Evolutionary conservation across 1,140 invertebrate genomes (phyloP).

Genomic region (Drosophila murphyi): DNA sequence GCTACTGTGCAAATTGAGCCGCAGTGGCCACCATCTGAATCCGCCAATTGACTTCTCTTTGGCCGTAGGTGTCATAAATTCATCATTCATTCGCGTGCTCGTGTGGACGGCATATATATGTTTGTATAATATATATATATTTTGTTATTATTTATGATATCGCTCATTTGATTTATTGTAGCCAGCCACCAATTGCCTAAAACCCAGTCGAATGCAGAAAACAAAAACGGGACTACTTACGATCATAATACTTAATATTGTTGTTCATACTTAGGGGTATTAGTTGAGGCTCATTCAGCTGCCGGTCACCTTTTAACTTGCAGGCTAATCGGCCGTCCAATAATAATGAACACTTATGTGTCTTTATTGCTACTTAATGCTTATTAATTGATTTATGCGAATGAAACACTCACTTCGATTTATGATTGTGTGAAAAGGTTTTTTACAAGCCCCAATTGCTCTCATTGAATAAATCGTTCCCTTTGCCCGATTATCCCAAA

Average conservation of each 20-base stretch:
- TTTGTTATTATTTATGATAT: conserved; percentile 43
- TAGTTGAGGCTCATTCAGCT: neutral
- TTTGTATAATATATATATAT: neutral
- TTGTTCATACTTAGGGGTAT: conserved; percentile 4
- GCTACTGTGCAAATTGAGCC: conserved; percentile 60
- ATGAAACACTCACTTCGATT: conserved; percentile 58
- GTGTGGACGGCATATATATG: conserved; percentile 35
- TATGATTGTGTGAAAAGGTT: conserved; percentile 77
- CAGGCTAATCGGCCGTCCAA: conserved; percentile 29
- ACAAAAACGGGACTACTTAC: conserved; percentile 8
- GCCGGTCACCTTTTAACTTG: conserved; percentile 59
- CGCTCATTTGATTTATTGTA: conserved; percentile 68
- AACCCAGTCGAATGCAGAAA: conserved; percentile 27
- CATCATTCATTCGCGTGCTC: conserved; percentile 65
- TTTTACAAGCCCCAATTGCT: conserved; percentile 43
- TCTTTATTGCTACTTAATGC: conserved; percentile 55
- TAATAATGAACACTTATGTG: conserved; percentile 22
- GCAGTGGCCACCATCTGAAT: conserved; percentile 47
- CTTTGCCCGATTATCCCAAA: neutral
- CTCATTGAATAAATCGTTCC: conserved; percentile 1
- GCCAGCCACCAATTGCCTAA: conserved; percentile 22
- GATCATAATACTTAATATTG: conserved; percentile 11
- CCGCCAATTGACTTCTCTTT: conserved; percentile 58
- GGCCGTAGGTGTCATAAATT: conserved; percentile 74
- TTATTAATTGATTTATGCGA: conserved; percentile 71